phyloP scores from a whole-genome alignment of 2,888 invertebrate genomes.

The Baccha elongata region DNA sequence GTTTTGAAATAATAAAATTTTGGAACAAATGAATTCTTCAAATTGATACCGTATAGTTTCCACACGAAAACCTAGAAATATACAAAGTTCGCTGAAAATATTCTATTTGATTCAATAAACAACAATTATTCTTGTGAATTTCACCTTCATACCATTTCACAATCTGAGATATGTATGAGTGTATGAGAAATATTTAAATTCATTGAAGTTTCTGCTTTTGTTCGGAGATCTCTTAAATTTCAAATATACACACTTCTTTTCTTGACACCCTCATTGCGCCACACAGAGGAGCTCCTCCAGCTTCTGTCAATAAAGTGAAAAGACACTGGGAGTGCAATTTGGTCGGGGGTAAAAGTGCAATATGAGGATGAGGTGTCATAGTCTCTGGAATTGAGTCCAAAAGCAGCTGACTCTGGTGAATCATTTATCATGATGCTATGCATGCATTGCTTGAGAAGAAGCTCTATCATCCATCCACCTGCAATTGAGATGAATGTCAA shows the following conservation, averaged over 20 bases:
- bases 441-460: neutral
- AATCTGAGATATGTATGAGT: conserved; percentile 33
- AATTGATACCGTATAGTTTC: no score
- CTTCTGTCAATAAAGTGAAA: conserved; percentile 12
- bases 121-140: neutral
- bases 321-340: neutral
- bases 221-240: conserved; percentile 7
- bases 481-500: conserved; percentile 55
- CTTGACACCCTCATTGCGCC: no score
- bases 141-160: neutral
- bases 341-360: neutral
- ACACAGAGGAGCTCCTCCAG: neutral
- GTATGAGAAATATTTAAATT: conserved; percentile 28
- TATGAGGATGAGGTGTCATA: neutral
- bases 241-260: neutral
- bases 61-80: no score
- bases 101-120: no score
- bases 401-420: conserved; percentile 25
- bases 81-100: no score
- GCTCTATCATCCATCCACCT: conserved; percentile 5
- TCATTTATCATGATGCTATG: conserved; percentile 23
- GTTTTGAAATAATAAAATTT: no score
- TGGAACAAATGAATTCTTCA: no score
- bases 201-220: conserved; percentile 34
- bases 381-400: conserved; percentile 17